These are phyloP conservation scores for Mormyrus iriodes DNA, from an alignment of 2,113 vertebrate species.

Conservation along the genomic window DNA sequence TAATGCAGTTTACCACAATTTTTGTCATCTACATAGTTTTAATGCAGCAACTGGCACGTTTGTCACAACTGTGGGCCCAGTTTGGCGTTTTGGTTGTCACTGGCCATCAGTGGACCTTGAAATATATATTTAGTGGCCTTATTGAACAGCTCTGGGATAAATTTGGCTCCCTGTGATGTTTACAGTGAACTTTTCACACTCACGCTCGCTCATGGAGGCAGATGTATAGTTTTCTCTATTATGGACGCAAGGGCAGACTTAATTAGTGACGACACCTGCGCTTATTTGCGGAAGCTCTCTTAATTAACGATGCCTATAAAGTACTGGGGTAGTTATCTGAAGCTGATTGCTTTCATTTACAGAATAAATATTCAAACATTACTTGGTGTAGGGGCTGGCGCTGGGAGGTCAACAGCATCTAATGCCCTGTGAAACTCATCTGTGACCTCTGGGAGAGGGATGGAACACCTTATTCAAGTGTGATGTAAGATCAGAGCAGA, in stretches of 20 bases:
- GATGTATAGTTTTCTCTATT: background rate
- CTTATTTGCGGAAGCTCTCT: background rate
- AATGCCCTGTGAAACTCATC: background rate
- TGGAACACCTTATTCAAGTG: background rate
- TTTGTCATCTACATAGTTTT: slow-evolving; percentile 5
- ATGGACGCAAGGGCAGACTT: background rate
- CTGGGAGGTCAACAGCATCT: background rate
- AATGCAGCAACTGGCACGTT: slow-evolving; percentile 12
- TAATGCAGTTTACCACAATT: slow-evolving; percentile 12
- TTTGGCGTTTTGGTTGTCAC: background rate
- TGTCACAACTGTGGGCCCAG: slow-evolving; percentile 16
- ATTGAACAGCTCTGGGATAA: slow-evolving; percentile 1
- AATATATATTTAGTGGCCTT: background rate
- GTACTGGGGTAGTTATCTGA: background rate
- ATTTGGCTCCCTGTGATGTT: background rate
- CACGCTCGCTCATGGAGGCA: background rate
- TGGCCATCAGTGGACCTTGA: background rate
- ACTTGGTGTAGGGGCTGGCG: background rate
- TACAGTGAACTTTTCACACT: background rate
- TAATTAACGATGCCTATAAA: background rate
- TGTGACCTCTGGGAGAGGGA: background rate
- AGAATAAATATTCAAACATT: background rate
- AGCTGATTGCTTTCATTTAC: background rate
- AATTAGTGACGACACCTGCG: background rate
- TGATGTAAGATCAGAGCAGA: background rate